Conservation (phyloP, 2,797 vertebrate genomes). For the Protonibea diacanthus region DNA sequence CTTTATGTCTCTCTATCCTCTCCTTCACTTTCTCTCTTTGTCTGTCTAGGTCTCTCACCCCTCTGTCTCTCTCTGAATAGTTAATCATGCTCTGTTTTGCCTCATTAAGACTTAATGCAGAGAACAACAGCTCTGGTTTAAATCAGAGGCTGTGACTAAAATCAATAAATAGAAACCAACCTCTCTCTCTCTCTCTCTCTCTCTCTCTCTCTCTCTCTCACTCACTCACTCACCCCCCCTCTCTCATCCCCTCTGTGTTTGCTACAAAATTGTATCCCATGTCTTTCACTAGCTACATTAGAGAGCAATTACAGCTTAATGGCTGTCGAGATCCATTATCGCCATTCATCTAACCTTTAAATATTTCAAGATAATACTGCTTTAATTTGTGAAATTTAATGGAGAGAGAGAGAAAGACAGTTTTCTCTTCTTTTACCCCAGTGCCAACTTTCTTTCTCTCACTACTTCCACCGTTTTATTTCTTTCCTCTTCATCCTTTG, state of each 20-base stretch:
- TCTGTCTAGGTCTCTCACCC: background rate
- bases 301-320: slow-evolving; percentile 95
- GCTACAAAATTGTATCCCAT: slow-evolving; percentile 90
- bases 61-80: slow-evolving; percentile 28
- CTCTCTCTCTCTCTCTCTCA: background rate
- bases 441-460: background rate
- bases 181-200: slow-evolving; percentile 1
- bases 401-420: slow-evolving; percentile 79
- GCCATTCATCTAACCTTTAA: slow-evolving; percentile 95
- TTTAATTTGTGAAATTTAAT: slow-evolving; percentile 94
- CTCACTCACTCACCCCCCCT: background rate
- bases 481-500: slow-evolving; percentile 1
- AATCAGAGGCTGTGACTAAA: slow-evolving; percentile 54
- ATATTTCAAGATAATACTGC: slow-evolving; percentile 94
- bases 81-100: slow-evolving; percentile 57
- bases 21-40: background rate
- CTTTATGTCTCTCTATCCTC: slow-evolving; percentile 13
- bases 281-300: slow-evolving; percentile 93
- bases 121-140: slow-evolving; percentile 65
- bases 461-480: background rate
- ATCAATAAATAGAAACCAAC: slow-evolving; percentile 58
- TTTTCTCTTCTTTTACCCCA: slow-evolving; percentile 18
- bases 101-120: slow-evolving; percentile 66
- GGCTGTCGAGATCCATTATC: slow-evolving; percentile 95
- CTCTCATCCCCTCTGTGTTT: slow-evolving; percentile 81